phyloP scores from a whole-genome alignment of 2,888 invertebrate genomes.

The Leucoma salicis region DNA sequence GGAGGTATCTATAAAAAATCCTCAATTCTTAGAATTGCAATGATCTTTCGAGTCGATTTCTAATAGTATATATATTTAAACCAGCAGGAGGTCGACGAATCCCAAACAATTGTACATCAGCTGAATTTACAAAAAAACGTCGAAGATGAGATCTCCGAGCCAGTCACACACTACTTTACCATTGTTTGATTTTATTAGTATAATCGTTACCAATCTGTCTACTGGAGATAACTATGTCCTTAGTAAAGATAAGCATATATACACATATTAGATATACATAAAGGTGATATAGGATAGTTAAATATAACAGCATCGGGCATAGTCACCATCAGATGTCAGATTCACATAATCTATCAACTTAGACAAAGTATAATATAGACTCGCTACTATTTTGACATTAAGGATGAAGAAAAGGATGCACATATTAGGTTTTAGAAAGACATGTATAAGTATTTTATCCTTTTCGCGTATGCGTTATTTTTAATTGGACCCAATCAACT shows the following conservation, averaged over 20 bases:
- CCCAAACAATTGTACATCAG: constrained; percentile 47
- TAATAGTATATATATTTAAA: background rate
- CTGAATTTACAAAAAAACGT: constrained; percentile 45
- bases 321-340: no score
- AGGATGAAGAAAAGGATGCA: no score
- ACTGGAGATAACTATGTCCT: background rate
- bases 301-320: background rate
- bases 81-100: constrained; percentile 40
- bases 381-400: no score
- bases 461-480: no score
- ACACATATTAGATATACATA: background rate
- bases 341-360: no score
- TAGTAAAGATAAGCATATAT: background rate
- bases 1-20: no score
- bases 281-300: background rate
- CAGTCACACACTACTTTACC: constrained; percentile 61
- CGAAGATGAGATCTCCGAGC: constrained; percentile 35
- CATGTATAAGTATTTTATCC: no score
- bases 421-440: no score
- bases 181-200: constrained; percentile 35
- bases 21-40: no score
- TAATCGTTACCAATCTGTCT: background rate
- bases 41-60: background rate
- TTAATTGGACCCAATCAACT: no score
- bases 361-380: no score